Evolutionary conservation across 2,113 vertebrate genomes (phyloP), one percentile per base, ranked within the genome.

Genomic region (Hippocampus comes): DNA sequence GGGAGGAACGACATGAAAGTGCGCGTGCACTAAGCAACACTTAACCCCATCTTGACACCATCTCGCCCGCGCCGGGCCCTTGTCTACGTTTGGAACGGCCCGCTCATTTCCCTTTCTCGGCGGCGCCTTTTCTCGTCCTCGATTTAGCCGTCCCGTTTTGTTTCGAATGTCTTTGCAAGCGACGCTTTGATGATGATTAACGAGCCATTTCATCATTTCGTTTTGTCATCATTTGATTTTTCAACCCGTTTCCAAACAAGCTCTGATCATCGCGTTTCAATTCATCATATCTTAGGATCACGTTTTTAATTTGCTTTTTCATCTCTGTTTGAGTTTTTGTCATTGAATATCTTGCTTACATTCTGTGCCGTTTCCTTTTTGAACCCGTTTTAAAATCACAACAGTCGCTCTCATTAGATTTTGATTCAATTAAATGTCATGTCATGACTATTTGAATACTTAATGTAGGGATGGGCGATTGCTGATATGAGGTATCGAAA

Each of bases 31-130:
- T 73, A 76, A 79, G 81, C 72, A 71, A 75, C 78, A 87, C 90
- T 89, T 90, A 87, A 87, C 87, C 87, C 69, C 87, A 81, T 85
- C 84, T 87, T 89, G 85, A 86, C 88, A 85, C 81, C 49, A 61
- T 69, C 67, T 65, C 66, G 61, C 70, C 57, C 23, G 55, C 71
- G 10, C 42, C 20, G 9, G 25, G 61, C 60, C 41, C 1, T 48
- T 70, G 38, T 78, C 68, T 69, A 23, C 77, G 77, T 76, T 69
- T 63, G 67, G 46, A 48, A 70, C 15, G 7, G 14, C 51, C 12
- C 69, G 43, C 43, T 21, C 49, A 15, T 46, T 71, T 72, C 8
- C 21, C 2, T 55, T 71, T n/a, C 59, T 68, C 17, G 60, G 6
- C 63, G 9, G 42, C 57, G 76, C 60, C 27, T n/a, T 71, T 63